Evolutionary conservation across 1,140 invertebrate species (phyloP), one percentile per base, ranked within the genome.

Genomic region (Tyrophagus putrescentiae): DNA sequence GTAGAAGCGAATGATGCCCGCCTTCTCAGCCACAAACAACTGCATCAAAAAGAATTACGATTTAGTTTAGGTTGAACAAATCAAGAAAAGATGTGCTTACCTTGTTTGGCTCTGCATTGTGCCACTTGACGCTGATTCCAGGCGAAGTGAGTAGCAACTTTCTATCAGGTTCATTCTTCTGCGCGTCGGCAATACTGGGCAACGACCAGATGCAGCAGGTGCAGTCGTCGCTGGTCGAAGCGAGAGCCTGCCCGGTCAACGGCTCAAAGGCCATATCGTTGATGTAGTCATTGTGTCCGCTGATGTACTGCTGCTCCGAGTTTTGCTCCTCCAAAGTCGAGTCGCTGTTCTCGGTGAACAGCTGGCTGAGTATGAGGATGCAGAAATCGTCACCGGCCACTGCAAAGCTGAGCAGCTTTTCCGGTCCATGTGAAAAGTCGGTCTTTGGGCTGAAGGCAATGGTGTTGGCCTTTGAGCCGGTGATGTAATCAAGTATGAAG

Each of bases 191-290:
- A 9, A 1, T 13, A 23, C 7, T 31, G 5, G 65, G 54, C 18
- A 64, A 50, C 44, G 34, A 75, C 83, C 83, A 86, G 23, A 87
- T 69, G 65, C 78, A 77, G 68, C 82, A 84, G 0, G 81, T 82
- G 41, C 80, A 77, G 70, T 87, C 84, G 72, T 87, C 84, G 62
- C 83, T 82, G 11, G 80, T 80, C 39, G 82, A 84, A 18, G 82
- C 83, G 36, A 87, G 66, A 57, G 77, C 73, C 33, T 78, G 75
- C 25, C 83, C 84, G 45, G 66, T 64, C 45, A 79, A 77, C 6
- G 79, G 77, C 65, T 84, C 82, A 75, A 79, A 86, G 31, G 77
- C 72, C 25, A 85, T 68, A 42, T 76, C 75, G 70, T 87, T 87
- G 0, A 85, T 76, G 67, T 83, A 86, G 69, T 78, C 78, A 31